Conservation (phyloP, 2,113 vertebrate species). For the Gopherus evgoodei region DNA sequence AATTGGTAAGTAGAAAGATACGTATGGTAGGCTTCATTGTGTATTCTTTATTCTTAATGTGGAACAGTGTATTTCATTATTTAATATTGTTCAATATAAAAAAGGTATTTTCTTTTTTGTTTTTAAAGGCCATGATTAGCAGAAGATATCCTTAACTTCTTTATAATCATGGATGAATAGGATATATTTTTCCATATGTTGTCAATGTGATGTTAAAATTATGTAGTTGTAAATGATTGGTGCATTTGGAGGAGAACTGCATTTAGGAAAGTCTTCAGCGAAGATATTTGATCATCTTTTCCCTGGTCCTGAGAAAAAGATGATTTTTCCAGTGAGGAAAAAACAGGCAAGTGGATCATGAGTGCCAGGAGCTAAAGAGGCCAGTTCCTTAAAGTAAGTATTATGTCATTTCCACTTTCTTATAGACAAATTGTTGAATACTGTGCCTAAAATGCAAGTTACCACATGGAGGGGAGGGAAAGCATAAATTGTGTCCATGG, state of each 20-base stretch:
- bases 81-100: fast-evolving
- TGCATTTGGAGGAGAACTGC: not conserved
- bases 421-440: not conserved
- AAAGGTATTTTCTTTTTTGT: not conserved
- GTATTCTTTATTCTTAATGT: fast-evolving
- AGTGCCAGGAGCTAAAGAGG: not conserved
- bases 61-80: fast-evolving
- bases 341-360: not conserved
- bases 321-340: not conserved
- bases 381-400: fast-evolving
- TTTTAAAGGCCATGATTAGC: not conserved
- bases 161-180: not conserved
- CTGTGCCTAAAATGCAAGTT: not conserved
- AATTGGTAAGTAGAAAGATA: fast-evolving
- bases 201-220: not conserved
- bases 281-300: not conserved
- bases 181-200: not conserved
- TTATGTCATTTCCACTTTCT: not conserved
- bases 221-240: not conserved
- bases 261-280: not conserved
- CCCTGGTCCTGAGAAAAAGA: not conserved
- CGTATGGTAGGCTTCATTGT: not conserved
- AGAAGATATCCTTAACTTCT: not conserved
- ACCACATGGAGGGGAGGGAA: not conserved
- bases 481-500: not conserved